Percentiles rank a stretch among this genome's conserved stretches.
phyloP scores from a whole-genome alignment of 1,140 invertebrate species.

The Luehdorfia chinensis region DNA sequence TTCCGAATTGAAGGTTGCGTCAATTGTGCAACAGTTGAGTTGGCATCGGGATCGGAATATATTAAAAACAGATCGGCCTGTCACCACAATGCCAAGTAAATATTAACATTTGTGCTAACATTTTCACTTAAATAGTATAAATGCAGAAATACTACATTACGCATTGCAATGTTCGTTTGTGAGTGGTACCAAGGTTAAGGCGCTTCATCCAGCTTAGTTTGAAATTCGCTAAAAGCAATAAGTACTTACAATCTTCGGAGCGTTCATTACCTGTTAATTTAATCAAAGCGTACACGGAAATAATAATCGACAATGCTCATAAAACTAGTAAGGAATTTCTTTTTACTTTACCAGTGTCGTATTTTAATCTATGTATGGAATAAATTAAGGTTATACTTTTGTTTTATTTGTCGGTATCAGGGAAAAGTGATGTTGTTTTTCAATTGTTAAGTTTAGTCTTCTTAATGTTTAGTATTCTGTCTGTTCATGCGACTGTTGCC shows the following conservation, averaged over 20 bases:
- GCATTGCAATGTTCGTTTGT: not conserved
- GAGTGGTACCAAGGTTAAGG: constrained; percentile 13
- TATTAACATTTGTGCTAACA: too few species aligned
- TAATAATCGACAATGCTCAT: too few species aligned
- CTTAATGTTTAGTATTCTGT: constrained; percentile 37
- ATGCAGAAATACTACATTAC: constrained; percentile 9
- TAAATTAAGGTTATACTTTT: too few species aligned
- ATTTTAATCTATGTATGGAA: too few species aligned
- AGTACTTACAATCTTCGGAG: not conserved
- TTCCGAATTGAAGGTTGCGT: constrained; percentile 55
- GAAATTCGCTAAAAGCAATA: constrained; percentile 1
- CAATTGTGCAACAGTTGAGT: constrained; percentile 31
- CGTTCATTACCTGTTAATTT: too few species aligned
- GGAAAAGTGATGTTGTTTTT: too few species aligned
- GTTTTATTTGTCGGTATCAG: too few species aligned
- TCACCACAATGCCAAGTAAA: not conserved
- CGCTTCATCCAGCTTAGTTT: constrained; percentile 1
- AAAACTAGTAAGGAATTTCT: too few species aligned
- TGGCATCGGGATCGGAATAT: constrained; percentile 30
- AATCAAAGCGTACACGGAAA: too few species aligned
- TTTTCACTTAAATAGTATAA: too few species aligned
- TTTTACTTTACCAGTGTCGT: too few species aligned
- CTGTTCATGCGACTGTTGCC: constrained; percentile 43
- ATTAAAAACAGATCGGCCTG: constrained; percentile 26
- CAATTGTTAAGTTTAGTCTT: too few species aligned